Evolutionary conservation across 2,113 vertebrate species (phyloP).

Genomic region (Cryptotis parvus): DNA sequence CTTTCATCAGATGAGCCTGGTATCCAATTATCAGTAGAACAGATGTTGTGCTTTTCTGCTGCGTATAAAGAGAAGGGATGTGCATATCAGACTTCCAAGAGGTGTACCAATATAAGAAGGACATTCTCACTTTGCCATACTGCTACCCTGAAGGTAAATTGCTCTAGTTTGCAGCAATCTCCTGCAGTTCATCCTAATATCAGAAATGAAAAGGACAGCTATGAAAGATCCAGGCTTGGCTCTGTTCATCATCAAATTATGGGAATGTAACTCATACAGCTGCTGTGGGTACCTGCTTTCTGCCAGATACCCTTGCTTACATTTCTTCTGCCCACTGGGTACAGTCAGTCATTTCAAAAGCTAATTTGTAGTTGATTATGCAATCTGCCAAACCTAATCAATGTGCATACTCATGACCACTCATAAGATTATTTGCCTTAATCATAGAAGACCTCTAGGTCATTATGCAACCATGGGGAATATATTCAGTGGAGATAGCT

Average conservation of each 20-base stretch:
- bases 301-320: slow-evolving; percentile 72
- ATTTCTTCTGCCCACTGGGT: slow-evolving; percentile 62
- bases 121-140: background rate
- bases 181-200: slow-evolving; percentile 30
- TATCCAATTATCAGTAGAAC: slow-evolving; percentile 60
- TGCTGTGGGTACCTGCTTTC: slow-evolving; percentile 57
- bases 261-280: slow-evolving; percentile 71
- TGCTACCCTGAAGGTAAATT: slow-evolving; percentile 39
- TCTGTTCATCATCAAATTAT: slow-evolving; percentile 64
- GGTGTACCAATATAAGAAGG: slow-evolving; percentile 23
- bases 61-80: slow-evolving; percentile 59
- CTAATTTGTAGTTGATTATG: slow-evolving; percentile 76
- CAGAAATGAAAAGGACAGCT: slow-evolving; percentile 55
- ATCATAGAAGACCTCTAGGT: slow-evolving; percentile 73
- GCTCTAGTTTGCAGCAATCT: background rate
- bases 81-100: slow-evolving; percentile 37
- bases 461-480: slow-evolving; percentile 50
- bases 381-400: slow-evolving; percentile 75
- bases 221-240: slow-evolving; percentile 64
- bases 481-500: slow-evolving; percentile 58
- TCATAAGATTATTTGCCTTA: slow-evolving; percentile 75
- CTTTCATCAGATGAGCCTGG: slow-evolving; percentile 55
- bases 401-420: slow-evolving; percentile 62
- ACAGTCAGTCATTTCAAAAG: slow-evolving; percentile 71
- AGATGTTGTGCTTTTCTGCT: slow-evolving; percentile 68